Percentiles rank a stretch among this genome's conserved stretches.
phyloP scores from a whole-genome alignment of 2,888 invertebrate species.

The Tachina fera region DNA sequence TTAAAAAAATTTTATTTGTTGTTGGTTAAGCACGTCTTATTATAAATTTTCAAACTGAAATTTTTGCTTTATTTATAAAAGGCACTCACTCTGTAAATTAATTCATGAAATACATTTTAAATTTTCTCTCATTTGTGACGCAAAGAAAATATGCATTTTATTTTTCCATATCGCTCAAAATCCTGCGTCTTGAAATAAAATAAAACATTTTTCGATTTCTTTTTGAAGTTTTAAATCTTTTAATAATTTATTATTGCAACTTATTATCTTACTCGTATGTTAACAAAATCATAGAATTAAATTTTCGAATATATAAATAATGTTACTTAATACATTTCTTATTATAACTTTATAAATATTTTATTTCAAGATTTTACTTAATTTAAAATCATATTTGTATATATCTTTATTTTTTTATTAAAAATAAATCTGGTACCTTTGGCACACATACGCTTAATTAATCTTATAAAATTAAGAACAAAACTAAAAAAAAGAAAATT shows the following conservation, averaged over 20 bases:
- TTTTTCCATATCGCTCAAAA: too few species aligned
- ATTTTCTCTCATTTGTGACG: too few species aligned
- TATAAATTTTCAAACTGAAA: too few species aligned
- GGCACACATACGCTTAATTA: slow-evolving; percentile 31
- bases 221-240: slow-evolving; percentile 16
- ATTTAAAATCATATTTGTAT: neutral
- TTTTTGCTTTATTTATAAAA: too few species aligned
- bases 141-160: too few species aligned
- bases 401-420: neutral
- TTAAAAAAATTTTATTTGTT: too few species aligned
- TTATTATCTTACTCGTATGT: slow-evolving; percentile 44
- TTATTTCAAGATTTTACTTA: neutral
- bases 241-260: slow-evolving; percentile 50
- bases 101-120: too few species aligned
- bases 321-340: neutral
- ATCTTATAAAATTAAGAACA: slow-evolving; percentile 24
- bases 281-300: slow-evolving; percentile 23
- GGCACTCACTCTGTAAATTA: too few species aligned
- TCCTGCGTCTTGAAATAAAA: neutral
- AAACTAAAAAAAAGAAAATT: slow-evolving; percentile 24
- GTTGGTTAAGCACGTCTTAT: too few species aligned
- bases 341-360: slow-evolving; percentile 8
- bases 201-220: neutral
- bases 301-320: slow-evolving; percentile 8
- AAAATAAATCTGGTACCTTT: slow-evolving; percentile 38